A percentile compares a stretch with the other conserved stretches of the same genome.
These are phyloP conservation scores for Electrophaes corylata DNA, from an alignment of 2,888 invertebrate genomes.

Conservation along the genomic window DNA sequence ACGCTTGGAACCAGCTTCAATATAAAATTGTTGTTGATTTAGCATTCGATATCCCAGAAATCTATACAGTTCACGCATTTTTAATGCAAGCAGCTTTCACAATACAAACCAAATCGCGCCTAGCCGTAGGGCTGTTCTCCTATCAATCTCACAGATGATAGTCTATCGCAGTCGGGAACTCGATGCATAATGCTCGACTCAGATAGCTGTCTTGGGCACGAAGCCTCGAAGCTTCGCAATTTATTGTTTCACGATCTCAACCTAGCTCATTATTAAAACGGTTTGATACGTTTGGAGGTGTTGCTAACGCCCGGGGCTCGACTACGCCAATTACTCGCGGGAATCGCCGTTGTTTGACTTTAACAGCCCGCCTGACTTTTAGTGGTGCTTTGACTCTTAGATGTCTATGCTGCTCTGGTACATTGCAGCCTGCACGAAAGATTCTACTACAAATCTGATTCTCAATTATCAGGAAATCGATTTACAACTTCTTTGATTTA, in stretches of 20 bases:
- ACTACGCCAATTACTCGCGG: constrained; percentile 76
- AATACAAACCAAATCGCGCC: constrained; percentile 65
- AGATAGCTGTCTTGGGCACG: constrained; percentile 83
- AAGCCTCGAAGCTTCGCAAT: constrained; percentile 84
- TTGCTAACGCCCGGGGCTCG: constrained; percentile 77
- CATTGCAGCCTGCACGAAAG: constrained; percentile 31
- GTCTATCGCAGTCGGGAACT: constrained; percentile 72
- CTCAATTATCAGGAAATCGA: constrained; percentile 1
- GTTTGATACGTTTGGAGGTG: constrained; percentile 83
- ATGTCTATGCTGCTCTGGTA: constrained; percentile 45
- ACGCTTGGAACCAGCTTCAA: constrained; percentile 5
- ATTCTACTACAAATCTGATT: constrained; percentile 10
- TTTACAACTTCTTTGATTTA: neutral
- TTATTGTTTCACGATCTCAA: constrained; percentile 84
- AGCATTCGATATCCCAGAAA: constrained; percentile 18
- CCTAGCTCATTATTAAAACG: constrained; percentile 83
- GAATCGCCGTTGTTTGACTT: constrained; percentile 69
- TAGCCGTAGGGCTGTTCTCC: constrained; percentile 80
- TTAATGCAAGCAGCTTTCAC: constrained; percentile 62
- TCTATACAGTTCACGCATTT: constrained; percentile 51
- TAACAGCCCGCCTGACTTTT: constrained; percentile 71
- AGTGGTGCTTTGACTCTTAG: constrained; percentile 59
- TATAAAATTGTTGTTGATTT: constrained; percentile 19
- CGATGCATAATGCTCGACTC: constrained; percentile 80
- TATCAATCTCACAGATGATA: constrained; percentile 83